Evolutionary conservation across 2,113 vertebrate species (phyloP).

Genomic region (Mobula birostris): DNA sequence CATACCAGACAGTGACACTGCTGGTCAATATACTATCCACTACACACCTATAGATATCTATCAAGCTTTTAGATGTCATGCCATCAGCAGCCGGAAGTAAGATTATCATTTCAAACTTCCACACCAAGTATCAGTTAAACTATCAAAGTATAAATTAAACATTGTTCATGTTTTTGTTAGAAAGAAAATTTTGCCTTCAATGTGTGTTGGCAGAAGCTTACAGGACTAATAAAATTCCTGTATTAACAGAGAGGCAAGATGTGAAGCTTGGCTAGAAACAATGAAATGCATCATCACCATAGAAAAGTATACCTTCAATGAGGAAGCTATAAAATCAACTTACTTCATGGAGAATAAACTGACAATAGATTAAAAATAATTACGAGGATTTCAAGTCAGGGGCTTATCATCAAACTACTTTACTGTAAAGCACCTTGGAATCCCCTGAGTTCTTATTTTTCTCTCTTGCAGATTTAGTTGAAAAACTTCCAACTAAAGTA

Average conservation of each 20-base stretch:
- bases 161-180: not conserved
- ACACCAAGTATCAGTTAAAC: not conserved
- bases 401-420: not conserved
- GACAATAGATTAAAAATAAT: not conserved
- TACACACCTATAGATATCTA: too few species aligned
- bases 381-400: not conserved
- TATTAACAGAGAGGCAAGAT: not conserved
- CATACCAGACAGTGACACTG: too few species aligned
- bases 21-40: too few species aligned
- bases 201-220: not conserved
- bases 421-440: too few species aligned
- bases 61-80: not conserved
- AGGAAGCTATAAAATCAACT: not conserved
- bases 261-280: not conserved
- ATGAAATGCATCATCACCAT: not conserved
- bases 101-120: not conserved
- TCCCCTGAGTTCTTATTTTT: too few species aligned
- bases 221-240: not conserved
- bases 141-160: not conserved
- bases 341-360: not conserved
- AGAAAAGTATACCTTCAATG: not conserved
- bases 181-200: not conserved
- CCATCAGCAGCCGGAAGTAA: not conserved
- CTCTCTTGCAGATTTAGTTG: not conserved
- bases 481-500: not conserved